Evolutionary conservation across 2,113 vertebrate genomes (phyloP).

Genomic region (Oplegnathus fasciatus): DNA sequence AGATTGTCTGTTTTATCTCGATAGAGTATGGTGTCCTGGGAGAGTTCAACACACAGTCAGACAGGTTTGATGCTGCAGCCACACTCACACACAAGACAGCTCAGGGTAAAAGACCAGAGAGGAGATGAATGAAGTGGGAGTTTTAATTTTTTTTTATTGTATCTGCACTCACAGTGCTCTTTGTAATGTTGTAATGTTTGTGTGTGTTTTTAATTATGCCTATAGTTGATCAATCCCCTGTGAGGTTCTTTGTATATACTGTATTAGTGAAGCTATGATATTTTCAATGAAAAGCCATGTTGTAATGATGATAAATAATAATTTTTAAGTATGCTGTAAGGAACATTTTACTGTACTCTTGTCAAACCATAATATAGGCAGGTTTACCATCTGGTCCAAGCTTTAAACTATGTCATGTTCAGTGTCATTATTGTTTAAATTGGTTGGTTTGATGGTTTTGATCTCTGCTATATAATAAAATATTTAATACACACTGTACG

Average conservation of each 20-base stretch:
- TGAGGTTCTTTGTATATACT: conserved; percentile 6
- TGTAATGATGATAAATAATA: conserved; percentile 6
- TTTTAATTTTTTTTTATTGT: conserved; percentile 33
- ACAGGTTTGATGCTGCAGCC: conserved; percentile 2
- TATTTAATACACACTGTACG: conserved; percentile 13
- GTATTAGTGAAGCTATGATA: conserved; percentile 24
- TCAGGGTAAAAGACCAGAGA: conserved; percentile 12
- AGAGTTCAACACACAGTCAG: neutral
- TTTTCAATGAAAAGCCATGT: neutral
- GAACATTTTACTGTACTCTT: neutral
- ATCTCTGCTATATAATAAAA: neutral
- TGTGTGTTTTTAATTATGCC: conserved; percentile 18
- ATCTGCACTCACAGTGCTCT: conserved; percentile 4
- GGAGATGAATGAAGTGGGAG: neutral
- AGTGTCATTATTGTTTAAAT: neutral
- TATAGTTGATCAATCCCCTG: neutral
- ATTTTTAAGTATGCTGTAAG: conserved; percentile 14
- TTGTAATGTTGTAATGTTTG: neutral
- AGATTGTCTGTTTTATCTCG: neutral
- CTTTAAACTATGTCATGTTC: neutral
- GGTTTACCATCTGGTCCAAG: neutral
- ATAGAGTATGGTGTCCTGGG: neutral
- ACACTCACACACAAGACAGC: neutral
- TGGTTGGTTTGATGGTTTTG: neutral
- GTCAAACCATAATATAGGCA: neutral